These are phyloP conservation scores for Pygocentrus nattereri DNA, from an alignment of 2,797 vertebrate genomes.

Conservation along the genomic window DNA sequence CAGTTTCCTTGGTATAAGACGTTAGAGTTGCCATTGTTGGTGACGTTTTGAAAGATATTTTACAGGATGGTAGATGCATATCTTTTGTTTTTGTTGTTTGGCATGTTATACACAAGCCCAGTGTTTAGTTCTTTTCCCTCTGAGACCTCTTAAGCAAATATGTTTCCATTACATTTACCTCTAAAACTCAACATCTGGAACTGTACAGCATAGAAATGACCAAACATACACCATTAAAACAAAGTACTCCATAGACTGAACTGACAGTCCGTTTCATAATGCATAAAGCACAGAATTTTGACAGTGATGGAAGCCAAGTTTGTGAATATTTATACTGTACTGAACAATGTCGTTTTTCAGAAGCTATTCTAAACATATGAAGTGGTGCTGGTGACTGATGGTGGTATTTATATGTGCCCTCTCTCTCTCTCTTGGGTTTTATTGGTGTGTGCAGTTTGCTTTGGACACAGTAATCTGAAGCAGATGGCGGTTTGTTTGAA, in stretches of 20 bases:
- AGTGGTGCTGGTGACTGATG: slow-evolving; percentile 47
- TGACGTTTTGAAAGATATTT: slow-evolving; percentile 2
- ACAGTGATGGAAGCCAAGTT: slow-evolving; percentile 9
- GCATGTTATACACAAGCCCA: background rate
- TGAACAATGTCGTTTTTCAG: slow-evolving; percentile 19
- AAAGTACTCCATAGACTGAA: background rate
- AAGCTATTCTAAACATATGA: slow-evolving; percentile 18
- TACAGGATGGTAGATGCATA: background rate
- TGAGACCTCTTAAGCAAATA: background rate
- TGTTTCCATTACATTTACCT: background rate
- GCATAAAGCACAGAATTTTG: background rate
- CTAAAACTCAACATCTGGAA: background rate
- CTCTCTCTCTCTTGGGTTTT: slow-evolving; percentile 51
- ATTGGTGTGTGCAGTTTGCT: slow-evolving; percentile 62
- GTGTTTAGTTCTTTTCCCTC: background rate
- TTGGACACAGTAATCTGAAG: slow-evolving; percentile 77
- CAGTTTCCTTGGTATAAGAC: slow-evolving; percentile 25
- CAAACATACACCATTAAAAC: background rate
- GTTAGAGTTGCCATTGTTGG: slow-evolving; percentile 29
- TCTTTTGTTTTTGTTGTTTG: background rate
- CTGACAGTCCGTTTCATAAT: background rate
- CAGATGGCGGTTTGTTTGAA: slow-evolving; percentile 84
- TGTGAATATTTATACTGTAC: slow-evolving; percentile 18
- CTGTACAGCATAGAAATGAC: background rate
- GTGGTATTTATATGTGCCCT: slow-evolving; percentile 33